Evolutionary conservation across 2,797 vertebrate genomes (phyloP).

Genomic region (Eremophila alpestris): DNA sequence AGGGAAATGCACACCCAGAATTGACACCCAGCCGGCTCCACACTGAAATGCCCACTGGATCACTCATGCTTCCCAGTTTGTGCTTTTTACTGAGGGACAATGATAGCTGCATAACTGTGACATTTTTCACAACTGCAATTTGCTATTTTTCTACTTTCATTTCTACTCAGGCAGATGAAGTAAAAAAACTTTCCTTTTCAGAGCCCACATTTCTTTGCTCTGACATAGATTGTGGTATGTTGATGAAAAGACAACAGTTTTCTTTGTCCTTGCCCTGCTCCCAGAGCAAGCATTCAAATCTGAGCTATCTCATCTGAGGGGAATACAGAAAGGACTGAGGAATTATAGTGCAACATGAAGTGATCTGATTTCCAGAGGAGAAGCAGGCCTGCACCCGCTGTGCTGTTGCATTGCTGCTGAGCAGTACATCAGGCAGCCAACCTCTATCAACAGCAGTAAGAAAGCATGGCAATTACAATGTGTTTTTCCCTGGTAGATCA

Average conservation of each 20-base stretch:
- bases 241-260: neutral
- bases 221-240: neutral
- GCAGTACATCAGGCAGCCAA: neutral
- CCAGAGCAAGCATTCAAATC: neutral
- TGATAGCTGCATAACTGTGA: neutral
- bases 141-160: neutral
- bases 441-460: neutral
- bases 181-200: neutral
- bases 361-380: neutral
- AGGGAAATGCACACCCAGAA: neutral
- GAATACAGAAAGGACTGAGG: neutral
- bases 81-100: neutral
- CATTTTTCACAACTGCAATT: neutral
- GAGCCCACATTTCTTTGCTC: neutral
- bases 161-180: neutral
- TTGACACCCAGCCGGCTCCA: neutral
- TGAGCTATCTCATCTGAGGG: neutral
- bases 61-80: neutral
- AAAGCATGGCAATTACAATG: neutral
- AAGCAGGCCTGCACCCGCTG: neutral
- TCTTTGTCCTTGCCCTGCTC: neutral
- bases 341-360: neutral
- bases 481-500: neutral
- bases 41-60: neutral
- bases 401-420: neutral